phyloP scores from a whole-genome alignment of 1,140 invertebrate species.

The Drosophila arizonae region DNA sequence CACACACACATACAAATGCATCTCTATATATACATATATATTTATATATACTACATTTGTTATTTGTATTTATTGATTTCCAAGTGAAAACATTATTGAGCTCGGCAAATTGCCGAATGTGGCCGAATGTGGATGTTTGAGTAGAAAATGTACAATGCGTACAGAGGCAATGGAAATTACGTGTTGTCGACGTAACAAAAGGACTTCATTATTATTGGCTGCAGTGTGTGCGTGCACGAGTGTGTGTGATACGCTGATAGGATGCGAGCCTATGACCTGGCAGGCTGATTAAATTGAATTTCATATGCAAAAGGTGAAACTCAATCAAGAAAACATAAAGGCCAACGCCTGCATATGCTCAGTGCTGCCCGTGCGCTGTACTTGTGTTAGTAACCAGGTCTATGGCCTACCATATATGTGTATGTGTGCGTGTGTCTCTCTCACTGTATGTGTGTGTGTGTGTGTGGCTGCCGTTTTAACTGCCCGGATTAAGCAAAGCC shows the following conservation, averaged over 20 bases:
- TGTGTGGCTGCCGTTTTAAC: constrained; percentile 42
- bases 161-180: constrained; percentile 60
- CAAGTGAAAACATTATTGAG: constrained; percentile 80
- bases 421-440: constrained; percentile 23
- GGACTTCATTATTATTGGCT: constrained; percentile 80
- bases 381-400: constrained; percentile 44
- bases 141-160: constrained; percentile 33
- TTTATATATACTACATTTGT: constrained; percentile 42
- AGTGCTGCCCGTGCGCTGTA: constrained; percentile 14
- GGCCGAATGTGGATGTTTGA: constrained; percentile 2
- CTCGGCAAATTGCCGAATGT: constrained; percentile 54
- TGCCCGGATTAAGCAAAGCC: constrained; percentile 68
- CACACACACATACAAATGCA: background rate
- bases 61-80: constrained; percentile 80
- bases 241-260: constrained; percentile 14
- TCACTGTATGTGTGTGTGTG: constrained; percentile 15
- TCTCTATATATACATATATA: background rate
- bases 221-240: constrained; percentile 40
- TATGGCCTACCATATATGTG: constrained; percentile 16
- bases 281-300: constrained; percentile 81
- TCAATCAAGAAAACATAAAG: constrained; percentile 81
- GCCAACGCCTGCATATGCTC: constrained; percentile 45
- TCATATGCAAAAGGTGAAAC: constrained; percentile 81
- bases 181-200: constrained; percentile 69
- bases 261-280: constrained; percentile 56